Evolutionary conservation across 2,113 vertebrate genomes (phyloP).

Genomic region (Antechinus flavipes): DNA sequence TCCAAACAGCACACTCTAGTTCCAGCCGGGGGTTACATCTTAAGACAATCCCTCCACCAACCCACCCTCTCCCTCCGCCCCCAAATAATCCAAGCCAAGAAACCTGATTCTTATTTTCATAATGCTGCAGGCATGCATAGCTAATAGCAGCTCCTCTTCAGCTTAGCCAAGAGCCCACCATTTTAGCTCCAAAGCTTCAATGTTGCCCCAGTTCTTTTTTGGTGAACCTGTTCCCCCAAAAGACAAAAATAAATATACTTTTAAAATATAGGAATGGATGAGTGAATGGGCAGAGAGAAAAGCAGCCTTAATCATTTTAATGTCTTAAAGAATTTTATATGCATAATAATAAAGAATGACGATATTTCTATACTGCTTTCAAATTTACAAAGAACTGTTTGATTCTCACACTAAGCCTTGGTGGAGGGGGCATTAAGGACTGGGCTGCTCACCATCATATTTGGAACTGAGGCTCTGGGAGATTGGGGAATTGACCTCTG

Average conservation of each 20-base stretch:
- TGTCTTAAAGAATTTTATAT: not conserved
- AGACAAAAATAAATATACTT: slow-evolving; percentile 26
- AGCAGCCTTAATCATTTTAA: not conserved
- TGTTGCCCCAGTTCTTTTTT: slow-evolving; percentile 58
- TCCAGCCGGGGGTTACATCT: not conserved
- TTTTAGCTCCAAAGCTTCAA: slow-evolving; percentile 31
- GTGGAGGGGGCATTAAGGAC: not conserved
- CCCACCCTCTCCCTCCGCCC: not conserved
- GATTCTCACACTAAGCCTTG: not conserved
- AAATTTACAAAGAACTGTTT: not conserved
- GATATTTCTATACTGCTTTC: not conserved
- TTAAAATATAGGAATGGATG: not conserved
- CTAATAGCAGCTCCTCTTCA: slow-evolving; percentile 24
- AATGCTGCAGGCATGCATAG: slow-evolving; percentile 61
- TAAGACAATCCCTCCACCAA: slow-evolving; percentile 18
- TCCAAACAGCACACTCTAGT: not conserved
- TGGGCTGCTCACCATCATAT: not conserved
- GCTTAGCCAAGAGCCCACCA: slow-evolving; percentile 36
- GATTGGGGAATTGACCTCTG: not conserved
- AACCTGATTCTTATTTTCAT: slow-evolving; percentile 59
- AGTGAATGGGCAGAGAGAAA: not conserved
- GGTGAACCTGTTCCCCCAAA: slow-evolving; percentile 45
- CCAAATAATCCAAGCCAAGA: slow-evolving; percentile 45
- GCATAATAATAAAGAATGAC: not conserved
- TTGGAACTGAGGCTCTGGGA: not conserved